Conservation (phyloP, 2,797 vertebrate species). For the Hephaestus fuliginosus region DNA sequence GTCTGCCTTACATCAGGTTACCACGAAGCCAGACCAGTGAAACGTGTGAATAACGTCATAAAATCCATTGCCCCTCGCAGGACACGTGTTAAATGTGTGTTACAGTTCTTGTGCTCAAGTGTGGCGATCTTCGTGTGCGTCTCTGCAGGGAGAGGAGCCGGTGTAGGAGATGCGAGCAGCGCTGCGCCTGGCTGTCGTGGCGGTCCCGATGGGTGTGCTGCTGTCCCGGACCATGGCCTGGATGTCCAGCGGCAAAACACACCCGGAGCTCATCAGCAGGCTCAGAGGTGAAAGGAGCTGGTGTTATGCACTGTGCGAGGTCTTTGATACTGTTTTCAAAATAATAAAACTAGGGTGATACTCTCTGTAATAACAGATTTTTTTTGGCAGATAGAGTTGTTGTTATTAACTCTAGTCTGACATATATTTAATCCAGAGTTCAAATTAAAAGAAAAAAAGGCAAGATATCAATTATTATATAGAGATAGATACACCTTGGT, state of each 20-base stretch:
- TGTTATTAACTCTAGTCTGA: no score
- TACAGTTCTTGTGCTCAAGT: background rate
- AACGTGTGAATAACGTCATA: no score
- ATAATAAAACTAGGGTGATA: background rate
- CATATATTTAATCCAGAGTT: background rate
- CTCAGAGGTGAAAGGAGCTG: slow-evolving; percentile 85
- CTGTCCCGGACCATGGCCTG: slow-evolving; percentile 92
- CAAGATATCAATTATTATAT: background rate
- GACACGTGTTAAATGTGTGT: background rate
- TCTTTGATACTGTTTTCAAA: background rate
- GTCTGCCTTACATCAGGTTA: no score
- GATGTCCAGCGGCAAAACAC: slow-evolving; percentile 92
- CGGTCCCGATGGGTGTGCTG: slow-evolving; percentile 91
- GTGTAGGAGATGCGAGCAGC: slow-evolving; percentile 85
- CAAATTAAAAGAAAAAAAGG: background rate
- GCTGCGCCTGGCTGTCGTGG: slow-evolving; percentile 76
- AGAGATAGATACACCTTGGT: background rate
- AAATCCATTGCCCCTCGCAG: background rate
- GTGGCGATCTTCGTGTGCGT: slow-evolving; percentile 33
- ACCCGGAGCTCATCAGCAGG: slow-evolving; percentile 90
- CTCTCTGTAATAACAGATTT: no score
- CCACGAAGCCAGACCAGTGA: no score
- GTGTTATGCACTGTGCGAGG: background rate
- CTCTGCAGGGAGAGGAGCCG: slow-evolving; percentile 56
- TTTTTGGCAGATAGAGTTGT: background rate